Evolutionary conservation across 2,888 invertebrate species (phyloP), one percentile per base, ranked within the genome.

Genomic region (Nomada fucata): DNA sequence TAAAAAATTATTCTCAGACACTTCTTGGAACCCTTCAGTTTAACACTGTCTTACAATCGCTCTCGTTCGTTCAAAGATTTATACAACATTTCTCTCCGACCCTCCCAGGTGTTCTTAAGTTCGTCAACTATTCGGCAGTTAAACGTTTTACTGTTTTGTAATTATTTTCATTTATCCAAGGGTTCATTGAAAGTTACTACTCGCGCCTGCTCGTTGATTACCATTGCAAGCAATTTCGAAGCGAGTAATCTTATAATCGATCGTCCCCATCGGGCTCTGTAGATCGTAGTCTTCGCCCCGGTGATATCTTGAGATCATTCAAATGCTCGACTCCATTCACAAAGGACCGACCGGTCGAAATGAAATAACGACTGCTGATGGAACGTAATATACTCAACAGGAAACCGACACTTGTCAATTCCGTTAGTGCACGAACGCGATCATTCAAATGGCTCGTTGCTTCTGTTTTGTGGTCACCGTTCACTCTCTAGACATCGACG

Each of bases 331-430:
- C 75, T 87, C 76, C 76, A 70, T 81, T 82, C 71, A 76, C 76
- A 76, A 89, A 86, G 80, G 74, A 76, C 60, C 83, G 86, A 59
- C 80, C 67, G 68, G 73, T 65, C 77, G 79, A 83, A 84, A 89
- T 89, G 84, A 77, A 78, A 87, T 88, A 89, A 89, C 78, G 80
- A 87, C 88, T 82, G 79, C 83, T 89, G 89, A 91, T 90, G 86
- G 82, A 82, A 73, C 86, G 83, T 88, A 88, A 89, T 89, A 80
- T 76, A 81, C 84, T 84, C 81, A 86, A 88, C 91, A 91, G 91
- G 91, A 91, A 91, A 82, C 89, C 86, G 88, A 90, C 90, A 91
- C 90, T 91, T 91, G 90, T 88, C 86, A 86, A 87, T 87, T 87
- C 85, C 85, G 73, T 75, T 77, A 60, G 83, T 82, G 80, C 61